Evolutionary conservation across 2,797 vertebrate species (phyloP).

Genomic region (Accipiter badius): DNA sequence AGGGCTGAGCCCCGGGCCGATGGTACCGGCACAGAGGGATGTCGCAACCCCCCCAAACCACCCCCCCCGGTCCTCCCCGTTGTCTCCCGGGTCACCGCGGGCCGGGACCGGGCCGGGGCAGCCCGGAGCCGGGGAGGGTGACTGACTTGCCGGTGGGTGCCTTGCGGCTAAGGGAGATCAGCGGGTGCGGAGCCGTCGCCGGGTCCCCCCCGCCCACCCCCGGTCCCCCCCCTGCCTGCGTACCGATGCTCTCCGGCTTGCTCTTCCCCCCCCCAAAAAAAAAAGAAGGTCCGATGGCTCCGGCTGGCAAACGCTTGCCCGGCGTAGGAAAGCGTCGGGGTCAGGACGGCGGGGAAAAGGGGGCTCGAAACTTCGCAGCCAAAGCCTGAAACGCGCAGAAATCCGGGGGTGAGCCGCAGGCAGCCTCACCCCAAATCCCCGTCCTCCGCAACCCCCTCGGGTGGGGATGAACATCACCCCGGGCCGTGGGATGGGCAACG

Average conservation of each 20-base stretch:
- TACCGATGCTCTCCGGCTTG: background rate
- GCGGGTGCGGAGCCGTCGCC: background rate
- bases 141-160: too few relatives aligned
- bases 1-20: background rate
- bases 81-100: too few relatives aligned
- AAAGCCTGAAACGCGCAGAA: background rate
- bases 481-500: background rate
- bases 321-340: background rate
- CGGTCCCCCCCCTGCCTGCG: background rate
- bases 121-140: too few relatives aligned
- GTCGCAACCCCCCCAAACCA: background rate
- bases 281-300: background rate
- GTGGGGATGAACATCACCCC: background rate
- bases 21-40: background rate
- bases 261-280: background rate
- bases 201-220: background rate
- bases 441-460: background rate
- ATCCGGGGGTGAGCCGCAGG: background rate
- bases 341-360: background rate
- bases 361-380: background rate
- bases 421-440: background rate
- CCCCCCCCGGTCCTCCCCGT: too few relatives aligned
- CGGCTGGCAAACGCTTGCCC: background rate
- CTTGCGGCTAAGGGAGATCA: too few relatives aligned
- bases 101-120: too few relatives aligned